phyloP scores from a whole-genome alignment of 2,888 invertebrate genomes.

The Acleris emargana region DNA sequence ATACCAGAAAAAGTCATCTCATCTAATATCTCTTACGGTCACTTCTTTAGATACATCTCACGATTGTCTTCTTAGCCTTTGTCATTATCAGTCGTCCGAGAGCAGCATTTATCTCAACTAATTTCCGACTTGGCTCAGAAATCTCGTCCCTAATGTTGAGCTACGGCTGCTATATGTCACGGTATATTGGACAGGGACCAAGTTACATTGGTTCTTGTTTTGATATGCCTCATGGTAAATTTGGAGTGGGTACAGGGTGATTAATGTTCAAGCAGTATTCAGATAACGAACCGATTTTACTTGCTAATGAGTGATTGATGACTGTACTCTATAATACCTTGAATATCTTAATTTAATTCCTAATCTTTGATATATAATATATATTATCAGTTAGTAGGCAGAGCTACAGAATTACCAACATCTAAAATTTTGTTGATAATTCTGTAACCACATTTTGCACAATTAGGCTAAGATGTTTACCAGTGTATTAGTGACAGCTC shows the following conservation, averaged over 20 bases:
- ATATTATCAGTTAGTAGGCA: no score
- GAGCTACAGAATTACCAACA: no score
- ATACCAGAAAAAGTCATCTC: neutral
- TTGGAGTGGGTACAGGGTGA: neutral
- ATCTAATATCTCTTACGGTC: conserved; percentile 20
- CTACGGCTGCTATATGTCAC: conserved; percentile 7
- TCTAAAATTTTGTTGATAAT: no score
- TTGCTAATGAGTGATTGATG: no score
- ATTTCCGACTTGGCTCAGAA: conserved; percentile 20
- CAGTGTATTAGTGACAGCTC: no score
- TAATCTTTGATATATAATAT: no score
- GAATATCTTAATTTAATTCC: no score
- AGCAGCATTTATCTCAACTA: conserved; percentile 28
- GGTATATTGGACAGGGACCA: conserved; percentile 11
- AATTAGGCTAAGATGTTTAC: no score
- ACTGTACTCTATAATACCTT: no score
- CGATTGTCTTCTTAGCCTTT: conserved; percentile 27
- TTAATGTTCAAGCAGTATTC: neutral
- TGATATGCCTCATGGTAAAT: neutral
- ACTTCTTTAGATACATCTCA: conserved; percentile 27
- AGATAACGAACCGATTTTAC: no score
- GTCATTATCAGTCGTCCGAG: conserved; percentile 28
- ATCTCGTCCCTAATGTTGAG: conserved; percentile 9
- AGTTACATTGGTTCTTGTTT: neutral
- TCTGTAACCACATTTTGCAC: no score